Base-by-base conservation (phyloP, 2,797 vertebrate genomes). In the Hipposideros larvatus region DNA sequence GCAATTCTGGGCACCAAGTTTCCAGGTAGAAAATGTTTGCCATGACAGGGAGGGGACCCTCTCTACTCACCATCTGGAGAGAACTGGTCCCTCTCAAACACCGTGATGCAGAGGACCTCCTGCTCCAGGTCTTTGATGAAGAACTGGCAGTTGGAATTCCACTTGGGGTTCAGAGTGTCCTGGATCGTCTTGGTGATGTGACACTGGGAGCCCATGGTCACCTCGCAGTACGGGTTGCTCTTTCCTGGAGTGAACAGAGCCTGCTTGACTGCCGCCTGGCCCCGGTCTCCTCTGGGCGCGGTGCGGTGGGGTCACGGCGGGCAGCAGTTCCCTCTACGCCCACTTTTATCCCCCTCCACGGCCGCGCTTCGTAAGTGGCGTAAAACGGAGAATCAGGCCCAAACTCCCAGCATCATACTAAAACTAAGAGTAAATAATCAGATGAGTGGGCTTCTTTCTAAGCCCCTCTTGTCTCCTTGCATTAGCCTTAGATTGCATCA, bases 141-240 rank as follows among this genome's bases (percentile, higher is more conserved):
- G 99, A 99, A 99, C 99, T 99, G 99, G 98, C 99, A 99, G 98
- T 99, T 99, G 97, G 99, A 99, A 97, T 99, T 99, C 99, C 99
- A 99, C 98, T 99, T 99, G 0, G 99, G 99, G 90, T 99, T 99
- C 88, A 99, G 98, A 0, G 99, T 99, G 99, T 99, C 99, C 99
- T 99, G 99, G 94, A 99, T 98, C 0, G 99, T 99, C 98, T 99
- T 99, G 21, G 99, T 99, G 98, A 99, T 99, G 98, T 99, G 99
- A 97, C 99, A 99, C 98, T 99, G 99, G 24, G 99, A 99, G 22
- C 99, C 99, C 99, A 99, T 99, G 1, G 99, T 99, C 91, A 99
- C 99, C 98, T 99, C 99, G 55, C 99, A 99, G 98, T 99, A 99
- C 0, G 99, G 99, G 98, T 99, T 99, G 91, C 99, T 99, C 98